Evolutionary conservation across 2,113 vertebrate genomes (phyloP), one percentile per base, ranked within the genome.

Genomic region (Porphyrio hochstetteri): DNA sequence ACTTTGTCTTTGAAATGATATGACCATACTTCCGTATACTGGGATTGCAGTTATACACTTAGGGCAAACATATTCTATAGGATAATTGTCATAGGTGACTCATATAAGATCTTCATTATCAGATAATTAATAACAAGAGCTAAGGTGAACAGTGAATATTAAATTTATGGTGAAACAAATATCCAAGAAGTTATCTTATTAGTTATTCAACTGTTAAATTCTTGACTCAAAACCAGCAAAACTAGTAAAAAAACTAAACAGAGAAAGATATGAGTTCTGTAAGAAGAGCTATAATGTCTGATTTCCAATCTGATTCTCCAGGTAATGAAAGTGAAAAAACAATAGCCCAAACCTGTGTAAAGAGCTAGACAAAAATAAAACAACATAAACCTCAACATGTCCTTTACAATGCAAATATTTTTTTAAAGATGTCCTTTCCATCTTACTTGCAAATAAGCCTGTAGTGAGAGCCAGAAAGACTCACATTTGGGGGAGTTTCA

Each of bases 231-330:
- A 81, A 71, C 29, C 10, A 33, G 5, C 3, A 55, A 77, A 72
- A 29, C 13, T 15, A 28, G 8, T 12, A 38, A 38, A 57, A 29
- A 29, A 20, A 0, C 0, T 28, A 44, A 44, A n/a, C 7, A 52
- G 25, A 79, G 9, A 76, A 79, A 35, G 24, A 20, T 13, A 19
- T 2, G 0, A 84, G 3, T 33, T 38, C 38, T 42, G 53, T 28
- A 10, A 33, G 57, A 48, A 68, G 31, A 11, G 4, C 23, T 48
- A 50, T 10, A 52, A 3, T 31, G 63, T 36, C 24, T 77, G 27
- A 57, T 14, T 64, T 76, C 42, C 48, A 63, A 70, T 35, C 5
- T 64, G 64, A 5, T 9, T 8, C 1, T 70, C 33, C 31, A 70
- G 23, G 10, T 24, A 56, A 29, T 27, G 52, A 14, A 15, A 28